Evolutionary conservation across 2,888 invertebrate genomes (phyloP).

Genomic region (Arge pagana): DNA sequence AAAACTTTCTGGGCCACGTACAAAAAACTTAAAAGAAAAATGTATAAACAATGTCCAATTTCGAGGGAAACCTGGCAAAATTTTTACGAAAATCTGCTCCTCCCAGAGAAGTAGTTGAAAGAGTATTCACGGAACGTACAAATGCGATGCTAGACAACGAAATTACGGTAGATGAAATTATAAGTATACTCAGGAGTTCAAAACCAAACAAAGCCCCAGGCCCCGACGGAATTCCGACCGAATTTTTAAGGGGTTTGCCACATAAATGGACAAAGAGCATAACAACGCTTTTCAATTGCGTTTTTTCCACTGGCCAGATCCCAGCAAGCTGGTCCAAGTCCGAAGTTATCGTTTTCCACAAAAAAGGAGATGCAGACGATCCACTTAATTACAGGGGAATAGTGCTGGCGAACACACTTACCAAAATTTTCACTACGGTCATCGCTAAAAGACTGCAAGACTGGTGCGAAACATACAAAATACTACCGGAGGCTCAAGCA

Average conservation of each 20-base stretch:
- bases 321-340: slow-evolving; percentile 15
- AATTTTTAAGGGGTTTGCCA: slow-evolving; percentile 12
- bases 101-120: background rate
- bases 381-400: slow-evolving; percentile 27
- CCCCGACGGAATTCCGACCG: slow-evolving; percentile 13
- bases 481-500: slow-evolving; percentile 35
- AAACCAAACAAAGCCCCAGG: slow-evolving; percentile 22
- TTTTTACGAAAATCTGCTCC: no score
- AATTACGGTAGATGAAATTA: slow-evolving; percentile 1
- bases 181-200: background rate
- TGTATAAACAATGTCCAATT: no score
- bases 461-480: slow-evolving; percentile 31
- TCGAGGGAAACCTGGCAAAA: no score
- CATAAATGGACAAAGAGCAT: slow-evolving; percentile 1
- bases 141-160: slow-evolving; percentile 7
- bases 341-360: slow-evolving; percentile 17
- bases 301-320: slow-evolving; percentile 24
- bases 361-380: slow-evolving; percentile 24
- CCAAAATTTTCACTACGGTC: slow-evolving; percentile 33
- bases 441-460: slow-evolving; percentile 22
- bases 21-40: no score
- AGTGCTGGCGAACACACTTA: slow-evolving; percentile 14
- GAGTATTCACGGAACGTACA: background rate
- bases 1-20: no score
- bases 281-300: slow-evolving; percentile 27